phyloP scores from a whole-genome alignment of 2,113 vertebrate genomes.

The Pygathrix nemaeus region DNA sequence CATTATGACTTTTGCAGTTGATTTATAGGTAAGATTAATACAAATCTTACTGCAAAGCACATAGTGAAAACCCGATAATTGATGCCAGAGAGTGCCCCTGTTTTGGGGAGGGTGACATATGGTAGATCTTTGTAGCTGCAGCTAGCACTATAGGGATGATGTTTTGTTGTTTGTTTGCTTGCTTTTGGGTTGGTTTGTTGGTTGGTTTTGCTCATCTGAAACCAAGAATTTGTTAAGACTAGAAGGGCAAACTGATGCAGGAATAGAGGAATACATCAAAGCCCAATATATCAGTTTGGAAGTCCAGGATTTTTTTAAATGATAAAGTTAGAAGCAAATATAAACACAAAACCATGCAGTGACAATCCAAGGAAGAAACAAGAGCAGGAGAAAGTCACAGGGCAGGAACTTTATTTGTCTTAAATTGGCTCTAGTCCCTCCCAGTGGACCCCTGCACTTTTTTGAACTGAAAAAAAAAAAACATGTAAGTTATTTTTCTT shows the following conservation, averaged over 20 bases:
- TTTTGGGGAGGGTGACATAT: rapidly evolving
- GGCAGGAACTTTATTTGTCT: rapidly evolving
- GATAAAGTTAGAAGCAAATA: background rate
- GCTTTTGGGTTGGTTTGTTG: background rate
- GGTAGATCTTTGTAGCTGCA: background rate
- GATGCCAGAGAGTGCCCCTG: rapidly evolving
- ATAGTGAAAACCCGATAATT: background rate
- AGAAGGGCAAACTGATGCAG: background rate
- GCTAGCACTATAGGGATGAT: background rate
- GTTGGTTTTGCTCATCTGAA: background rate
- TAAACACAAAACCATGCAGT: background rate
- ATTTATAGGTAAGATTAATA: background rate
- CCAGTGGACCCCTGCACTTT: background rate
- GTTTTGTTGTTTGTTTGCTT: background rate
- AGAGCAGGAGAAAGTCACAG: background rate
- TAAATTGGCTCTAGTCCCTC: background rate
- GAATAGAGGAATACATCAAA: background rate
- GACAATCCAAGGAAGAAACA: background rate
- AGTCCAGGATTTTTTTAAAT: background rate
- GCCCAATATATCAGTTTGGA: background rate
- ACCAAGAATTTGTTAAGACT: background rate
- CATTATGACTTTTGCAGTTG: background rate
- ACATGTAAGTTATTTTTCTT: background rate
- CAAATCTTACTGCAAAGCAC: background rate
- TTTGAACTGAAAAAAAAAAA: background rate